These are phyloP conservation scores for Pangasianodon hypophthalmus DNA, from an alignment of 2,113 vertebrate genomes.

Conservation along the genomic window DNA sequence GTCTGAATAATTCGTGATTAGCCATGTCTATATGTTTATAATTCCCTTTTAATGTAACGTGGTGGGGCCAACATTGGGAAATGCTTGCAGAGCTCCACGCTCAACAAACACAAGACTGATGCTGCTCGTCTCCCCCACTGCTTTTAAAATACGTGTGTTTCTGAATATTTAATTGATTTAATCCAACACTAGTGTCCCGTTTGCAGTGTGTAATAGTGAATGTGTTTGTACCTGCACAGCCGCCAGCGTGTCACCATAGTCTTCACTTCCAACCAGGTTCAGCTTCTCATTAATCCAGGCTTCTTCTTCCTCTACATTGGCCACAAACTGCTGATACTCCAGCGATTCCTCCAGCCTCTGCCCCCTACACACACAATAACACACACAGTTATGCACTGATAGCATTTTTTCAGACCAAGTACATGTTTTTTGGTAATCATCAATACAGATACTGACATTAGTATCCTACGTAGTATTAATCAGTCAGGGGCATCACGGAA, in stretches of 20 bases:
- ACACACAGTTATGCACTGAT: background rate
- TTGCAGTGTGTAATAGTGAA: background rate
- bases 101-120: background rate
- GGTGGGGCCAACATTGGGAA: background rate
- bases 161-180: background rate
- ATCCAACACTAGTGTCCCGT: background rate
- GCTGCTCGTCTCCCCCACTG: background rate
- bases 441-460: background rate
- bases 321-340: constrained; percentile 98
- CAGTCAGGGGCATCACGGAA: too few relatives aligned
- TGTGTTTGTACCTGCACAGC: constrained; percentile 80
- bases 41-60: background rate
- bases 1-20: background rate
- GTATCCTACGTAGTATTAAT: too few relatives aligned
- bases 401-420: too few relatives aligned
- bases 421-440: background rate
- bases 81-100: too few relatives aligned
- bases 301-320: constrained; percentile 98
- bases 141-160: background rate
- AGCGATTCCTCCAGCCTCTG: constrained; percentile 96
- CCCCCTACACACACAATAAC: constrained; percentile 72
- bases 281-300: constrained; percentile 99
- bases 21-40: background rate
- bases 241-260: constrained; percentile 94
- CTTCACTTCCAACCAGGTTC: constrained; percentile 94